phyloP scores from a whole-genome alignment of 30 jellyfish, hydroid and myxozoan genomes.

The Cassiopea andromeda region DNA sequence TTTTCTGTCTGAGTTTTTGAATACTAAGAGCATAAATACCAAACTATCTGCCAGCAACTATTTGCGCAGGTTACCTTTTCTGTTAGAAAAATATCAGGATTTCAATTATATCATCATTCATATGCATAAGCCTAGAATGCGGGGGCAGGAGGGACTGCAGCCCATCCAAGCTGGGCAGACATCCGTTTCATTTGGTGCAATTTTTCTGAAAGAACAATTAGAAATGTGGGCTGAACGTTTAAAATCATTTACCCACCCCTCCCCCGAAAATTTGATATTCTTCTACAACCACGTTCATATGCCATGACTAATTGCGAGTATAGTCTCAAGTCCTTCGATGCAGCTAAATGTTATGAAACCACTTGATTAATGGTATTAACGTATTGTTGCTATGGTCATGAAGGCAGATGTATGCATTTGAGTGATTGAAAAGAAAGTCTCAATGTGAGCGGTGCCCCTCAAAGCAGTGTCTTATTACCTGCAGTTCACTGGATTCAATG shows the following conservation, averaged over 20 bases:
- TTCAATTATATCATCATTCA: not conserved
- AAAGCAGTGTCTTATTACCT: not conserved
- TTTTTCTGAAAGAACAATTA: too few species aligned
- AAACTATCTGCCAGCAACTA: not conserved
- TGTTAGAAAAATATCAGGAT: not conserved
- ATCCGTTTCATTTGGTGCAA: too few species aligned
- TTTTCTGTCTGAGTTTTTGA: not conserved
- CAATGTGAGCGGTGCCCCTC: not conserved
- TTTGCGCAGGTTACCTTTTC: not conserved
- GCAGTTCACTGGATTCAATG: not conserved
- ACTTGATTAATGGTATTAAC: not conserved
- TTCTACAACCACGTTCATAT: too few species aligned
- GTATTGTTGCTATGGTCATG: not conserved
- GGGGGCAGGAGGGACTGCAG: too few species aligned
- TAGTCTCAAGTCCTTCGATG: not conserved
- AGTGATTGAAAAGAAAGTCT: not conserved
- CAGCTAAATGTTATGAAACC: not conserved
- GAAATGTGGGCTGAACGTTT: too few species aligned
- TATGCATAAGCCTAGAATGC: too few species aligned
- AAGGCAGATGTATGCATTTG: not conserved
- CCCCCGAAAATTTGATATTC: too few species aligned
- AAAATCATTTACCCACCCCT: too few species aligned
- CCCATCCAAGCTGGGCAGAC: too few species aligned
- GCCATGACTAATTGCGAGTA: not conserved
- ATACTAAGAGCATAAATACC: not conserved